These are phyloP conservation scores for Sericinus montela DNA, from an alignment of 2,888 invertebrate genomes.

Conservation along the genomic window DNA sequence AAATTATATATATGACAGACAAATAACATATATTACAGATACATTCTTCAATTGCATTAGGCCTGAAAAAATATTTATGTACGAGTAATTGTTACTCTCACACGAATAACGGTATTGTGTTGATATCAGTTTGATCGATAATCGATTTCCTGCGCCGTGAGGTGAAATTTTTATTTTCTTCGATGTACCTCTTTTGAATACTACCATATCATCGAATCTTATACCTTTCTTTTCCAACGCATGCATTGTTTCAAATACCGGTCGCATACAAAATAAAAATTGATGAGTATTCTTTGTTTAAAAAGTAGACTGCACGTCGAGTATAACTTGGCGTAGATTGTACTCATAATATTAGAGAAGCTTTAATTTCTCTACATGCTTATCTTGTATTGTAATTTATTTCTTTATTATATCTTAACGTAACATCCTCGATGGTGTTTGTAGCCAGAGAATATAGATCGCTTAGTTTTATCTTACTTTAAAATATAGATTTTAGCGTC, in stretches of 20 bases:
- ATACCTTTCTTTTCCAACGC: constrained; percentile 3
- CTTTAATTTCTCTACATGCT: too few species aligned
- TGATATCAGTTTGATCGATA: neutral
- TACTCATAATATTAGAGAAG: too few species aligned
- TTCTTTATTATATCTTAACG: too few species aligned
- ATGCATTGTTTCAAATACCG: neutral
- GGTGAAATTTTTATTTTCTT: neutral
- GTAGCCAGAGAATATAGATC: too few species aligned
- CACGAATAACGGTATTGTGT: neutral
- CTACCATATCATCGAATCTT: neutral
- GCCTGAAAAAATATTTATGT: neutral
- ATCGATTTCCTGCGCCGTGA: neutral
- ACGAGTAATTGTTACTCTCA: neutral
- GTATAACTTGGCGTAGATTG: too few species aligned
- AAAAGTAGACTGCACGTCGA: too few species aligned
- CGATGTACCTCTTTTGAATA: too few species aligned
- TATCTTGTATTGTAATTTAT: too few species aligned
- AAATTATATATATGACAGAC: neutral
- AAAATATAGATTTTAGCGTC: too few species aligned
- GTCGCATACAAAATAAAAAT: neutral
- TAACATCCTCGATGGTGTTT: too few species aligned
- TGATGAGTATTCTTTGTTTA: neutral
- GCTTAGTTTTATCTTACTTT: too few species aligned
- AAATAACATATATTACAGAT: neutral
- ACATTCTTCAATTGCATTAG: neutral